Evolutionary conservation across 2,888 invertebrate genomes (phyloP), one percentile per base, ranked within the genome.

Genomic region (Drosophila eohydei): DNA sequence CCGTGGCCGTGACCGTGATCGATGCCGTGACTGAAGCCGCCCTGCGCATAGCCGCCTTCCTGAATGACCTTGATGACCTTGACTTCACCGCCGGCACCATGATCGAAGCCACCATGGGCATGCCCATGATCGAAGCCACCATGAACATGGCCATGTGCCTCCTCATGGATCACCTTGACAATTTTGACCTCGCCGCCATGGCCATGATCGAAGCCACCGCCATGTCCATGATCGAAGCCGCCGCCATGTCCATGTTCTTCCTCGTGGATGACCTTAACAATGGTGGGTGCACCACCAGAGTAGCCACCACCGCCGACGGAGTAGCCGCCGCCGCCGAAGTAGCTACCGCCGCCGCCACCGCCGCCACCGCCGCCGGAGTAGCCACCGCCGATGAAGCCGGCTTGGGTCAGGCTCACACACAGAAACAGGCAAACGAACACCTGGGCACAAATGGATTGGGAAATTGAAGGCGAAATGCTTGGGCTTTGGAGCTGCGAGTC

Each of bases 401-500:
- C 81, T 54, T 87, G 80, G 60, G 78, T 71, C 11, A 81, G 61
- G 62, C 74, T 71, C 41, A 85, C 68, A 56, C 81, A 81, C 63
- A 85, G 85, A 71, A 88, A 74, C 55, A 88, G 78, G 76, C 89
- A 87, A 63, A 87, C 71, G 58, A 87, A 83, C 51, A 87, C 73
- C 88, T 88, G 7, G 0, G 32, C 11, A 4, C 2, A 30, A 30
- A 52, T 9, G 55, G 1, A 32, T 12, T 26, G 11, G 12, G 14
- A 28, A 14, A 12, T 30, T 21, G 26, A 40, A 6, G 26, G n/a
- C 11, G 26, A 26, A 54, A 30, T 40, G 21, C 3, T 38, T 16
- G 5, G 5, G n/a, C 2, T 8, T 2, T 30, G 40, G n/a, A n/a
- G 28, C 16, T 28, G 40, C 6, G 0, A 0, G 9, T 38, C 67